phyloP scores from a whole-genome alignment of 2,888 invertebrate species.

The Dexiosoma caninum region DNA sequence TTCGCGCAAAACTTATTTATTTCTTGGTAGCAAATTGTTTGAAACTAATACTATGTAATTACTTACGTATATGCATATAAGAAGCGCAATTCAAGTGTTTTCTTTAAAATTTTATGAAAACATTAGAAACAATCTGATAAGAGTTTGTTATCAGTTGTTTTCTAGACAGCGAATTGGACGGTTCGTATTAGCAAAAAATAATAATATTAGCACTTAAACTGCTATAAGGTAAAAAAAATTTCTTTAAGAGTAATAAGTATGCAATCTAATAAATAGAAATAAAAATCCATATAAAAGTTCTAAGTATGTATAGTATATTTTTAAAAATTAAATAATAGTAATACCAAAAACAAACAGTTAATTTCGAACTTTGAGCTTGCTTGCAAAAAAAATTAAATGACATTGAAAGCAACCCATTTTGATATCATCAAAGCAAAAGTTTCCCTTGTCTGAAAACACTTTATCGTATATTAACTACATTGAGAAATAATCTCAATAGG shows the following conservation, averaged over 20 bases:
- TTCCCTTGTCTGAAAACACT: background rate
- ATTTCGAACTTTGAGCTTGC: slow-evolving; percentile 45
- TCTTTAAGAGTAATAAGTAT: slow-evolving; percentile 24
- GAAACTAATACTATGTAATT: too few relatives aligned
- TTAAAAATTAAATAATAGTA: too few relatives aligned
- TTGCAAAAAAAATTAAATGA: background rate
- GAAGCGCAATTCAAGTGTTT: too few relatives aligned
- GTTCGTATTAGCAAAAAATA: slow-evolving; percentile 15
- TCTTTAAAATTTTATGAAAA: too few relatives aligned
- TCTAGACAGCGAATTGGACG: slow-evolving; percentile 37
- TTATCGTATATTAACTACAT: background rate
- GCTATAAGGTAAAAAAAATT: background rate
- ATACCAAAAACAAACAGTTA: background rate
- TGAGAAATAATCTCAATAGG: background rate
- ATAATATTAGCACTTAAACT: background rate
- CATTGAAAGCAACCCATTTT: too few relatives aligned
- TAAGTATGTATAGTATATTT: background rate
- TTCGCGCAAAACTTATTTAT: too few relatives aligned
- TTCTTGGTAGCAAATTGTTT: too few relatives aligned
- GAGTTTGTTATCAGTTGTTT: slow-evolving; percentile 55
- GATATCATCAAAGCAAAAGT: background rate
- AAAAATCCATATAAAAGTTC: background rate
- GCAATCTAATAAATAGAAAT: background rate
- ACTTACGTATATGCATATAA: too few relatives aligned
- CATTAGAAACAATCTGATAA: background rate